Evolutionary conservation across 2,888 invertebrate species (phyloP).

Genomic region (Octodonta nipae): DNA sequence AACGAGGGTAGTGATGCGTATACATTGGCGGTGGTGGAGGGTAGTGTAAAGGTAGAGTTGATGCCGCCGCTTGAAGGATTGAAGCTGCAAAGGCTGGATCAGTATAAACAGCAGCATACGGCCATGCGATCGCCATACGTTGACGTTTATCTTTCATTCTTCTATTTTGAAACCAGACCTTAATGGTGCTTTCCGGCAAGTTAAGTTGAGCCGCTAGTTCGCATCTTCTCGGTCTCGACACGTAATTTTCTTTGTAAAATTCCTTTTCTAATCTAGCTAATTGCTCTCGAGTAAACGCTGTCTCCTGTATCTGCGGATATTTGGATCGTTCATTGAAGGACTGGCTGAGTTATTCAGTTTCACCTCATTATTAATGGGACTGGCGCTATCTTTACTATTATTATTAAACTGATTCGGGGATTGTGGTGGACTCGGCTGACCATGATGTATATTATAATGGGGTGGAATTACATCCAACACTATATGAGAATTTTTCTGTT

Average conservation of each 20-base stretch:
- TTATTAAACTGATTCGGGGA: constrained; percentile 35
- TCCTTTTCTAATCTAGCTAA: constrained; percentile 85
- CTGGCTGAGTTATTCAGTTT: constrained; percentile 19
- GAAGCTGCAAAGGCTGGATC: constrained; percentile 90
- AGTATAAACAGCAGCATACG: constrained; percentile 83
- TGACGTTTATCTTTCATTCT: constrained; percentile 97
- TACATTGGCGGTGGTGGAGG: constrained; percentile 45
- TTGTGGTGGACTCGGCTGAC: constrained; percentile 37
- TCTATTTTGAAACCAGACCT: constrained; percentile 97
- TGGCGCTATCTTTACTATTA: constrained; percentile 25
- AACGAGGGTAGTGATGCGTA: constrained; percentile 40
- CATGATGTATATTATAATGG: constrained; percentile 35
- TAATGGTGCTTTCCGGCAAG: constrained; percentile 93
- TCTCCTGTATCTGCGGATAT: constrained; percentile 81
- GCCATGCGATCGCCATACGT: constrained; percentile 87
- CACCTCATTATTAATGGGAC: constrained; percentile 12
- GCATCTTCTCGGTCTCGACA: constrained; percentile 84
- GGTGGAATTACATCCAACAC: constrained; percentile 48
- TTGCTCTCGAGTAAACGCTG: constrained; percentile 94
- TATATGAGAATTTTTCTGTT: constrained; percentile 36
- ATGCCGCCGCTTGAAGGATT: constrained; percentile 77
- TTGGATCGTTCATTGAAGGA: constrained; percentile 42
- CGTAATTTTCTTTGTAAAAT: constrained; percentile 94
- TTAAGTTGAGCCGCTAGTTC: constrained; percentile 87
- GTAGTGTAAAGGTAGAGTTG: constrained; percentile 42